Evolutionary conservation across 2,797 vertebrate genomes (phyloP).

Genomic region (Graptemys geographica): DNA sequence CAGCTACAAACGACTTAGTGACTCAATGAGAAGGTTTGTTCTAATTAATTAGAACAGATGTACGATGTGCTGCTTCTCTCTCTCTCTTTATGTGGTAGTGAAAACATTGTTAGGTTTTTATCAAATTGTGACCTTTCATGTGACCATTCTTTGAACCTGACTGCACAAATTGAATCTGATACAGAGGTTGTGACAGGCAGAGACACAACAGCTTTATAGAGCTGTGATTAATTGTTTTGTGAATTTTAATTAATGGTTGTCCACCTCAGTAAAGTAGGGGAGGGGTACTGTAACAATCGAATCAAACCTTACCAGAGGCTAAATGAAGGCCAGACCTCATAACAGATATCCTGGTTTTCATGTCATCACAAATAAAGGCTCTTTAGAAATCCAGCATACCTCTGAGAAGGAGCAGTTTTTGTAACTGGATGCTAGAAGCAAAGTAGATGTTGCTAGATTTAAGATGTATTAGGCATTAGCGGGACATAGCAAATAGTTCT

Average conservation of each 20-base stretch:
- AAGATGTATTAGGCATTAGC: not conserved
- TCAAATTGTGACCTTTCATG: not conserved
- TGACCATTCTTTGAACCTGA: not conserved
- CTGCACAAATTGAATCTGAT: not conserved
- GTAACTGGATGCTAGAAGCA: not conserved
- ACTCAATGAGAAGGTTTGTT: not conserved
- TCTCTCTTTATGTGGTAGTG: not conserved
- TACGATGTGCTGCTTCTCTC: not conserved
- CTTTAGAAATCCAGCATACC: accelerated
- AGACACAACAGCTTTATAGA: not conserved
- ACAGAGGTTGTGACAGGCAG: not conserved
- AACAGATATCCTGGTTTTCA: not conserved
- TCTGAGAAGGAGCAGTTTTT: not conserved
- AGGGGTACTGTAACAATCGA: not conserved
- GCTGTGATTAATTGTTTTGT: not conserved
- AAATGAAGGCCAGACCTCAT: not conserved
- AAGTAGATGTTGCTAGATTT: not conserved
- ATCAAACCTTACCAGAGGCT: not conserved
- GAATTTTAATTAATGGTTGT: slow-evolving; percentile 18
- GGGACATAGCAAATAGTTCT: not conserved
- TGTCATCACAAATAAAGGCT: not conserved
- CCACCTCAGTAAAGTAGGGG: not conserved
- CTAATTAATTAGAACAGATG: not conserved
- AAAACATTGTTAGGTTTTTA: not conserved
- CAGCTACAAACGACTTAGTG: not conserved